Evolutionary conservation across 2,113 vertebrate genomes (phyloP), one percentile per base, ranked within the genome.

Genomic region (Aphelocoma coerulescens): DNA sequence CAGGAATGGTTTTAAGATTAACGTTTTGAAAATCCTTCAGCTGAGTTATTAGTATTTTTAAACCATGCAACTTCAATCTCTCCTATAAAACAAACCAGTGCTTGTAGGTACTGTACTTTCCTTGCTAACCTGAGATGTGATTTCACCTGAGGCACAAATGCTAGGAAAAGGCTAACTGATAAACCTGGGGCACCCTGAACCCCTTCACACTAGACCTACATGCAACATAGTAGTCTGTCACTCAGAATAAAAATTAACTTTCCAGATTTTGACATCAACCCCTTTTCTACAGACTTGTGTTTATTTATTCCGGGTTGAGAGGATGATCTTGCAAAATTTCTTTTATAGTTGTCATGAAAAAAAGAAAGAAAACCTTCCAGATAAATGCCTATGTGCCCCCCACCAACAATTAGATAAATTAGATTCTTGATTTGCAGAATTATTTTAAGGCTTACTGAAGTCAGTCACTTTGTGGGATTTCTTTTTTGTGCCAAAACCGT

Each of bases 351-450:
- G 7, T 66, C n/a, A 72, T 49, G 23, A 54, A 82, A 85, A 63
- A 14, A 7, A 44, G 4, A 46, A 81, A n/a, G 11, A 65, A 68
- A 77, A 19, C 2, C 11, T 85, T n/a, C 7, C 16, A 71, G 12
- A 37, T 26, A 46, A 2, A 5, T 23, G 3, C 3, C 2, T 22
- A 35, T 4, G 5, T 26, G 4, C 3, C 2, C 0, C 1, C 0
- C 2, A 1, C 19, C 1, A 6, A 17, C n/a, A 24, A 35, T 59
- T 16, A 37, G 35, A 37, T 61, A 9, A 52, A 35, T 43, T 24
- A 20, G 7, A 19, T 57, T 90, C 5, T n/a, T 61, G 54, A 35
- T 85, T 68, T 61, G 6, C 21, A 75, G n/a, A 61, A 39, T 87
- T 88, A 20, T 72, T 88, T 68, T 61, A 39, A 76, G 48, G 1